Percentiles rank a stretch among this genome's conserved stretches.
phyloP scores from a whole-genome alignment of 2,113 vertebrate genomes.

The Lampris megalopsis region DNA sequence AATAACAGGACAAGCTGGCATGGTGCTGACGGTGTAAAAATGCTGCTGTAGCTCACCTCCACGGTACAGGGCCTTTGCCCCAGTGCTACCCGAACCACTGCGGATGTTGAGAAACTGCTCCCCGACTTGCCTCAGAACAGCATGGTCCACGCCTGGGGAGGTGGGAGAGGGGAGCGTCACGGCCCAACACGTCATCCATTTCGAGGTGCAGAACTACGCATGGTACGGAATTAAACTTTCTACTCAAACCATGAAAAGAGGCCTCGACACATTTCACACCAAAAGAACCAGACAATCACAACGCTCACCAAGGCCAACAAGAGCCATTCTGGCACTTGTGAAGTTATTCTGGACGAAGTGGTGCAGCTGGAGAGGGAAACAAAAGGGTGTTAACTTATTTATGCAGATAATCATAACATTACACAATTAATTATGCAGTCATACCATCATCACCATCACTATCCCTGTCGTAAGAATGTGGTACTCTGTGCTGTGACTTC shows the following conservation, averaged over 20 bases:
- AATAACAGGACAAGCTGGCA: not conserved
- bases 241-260: too few relatives aligned
- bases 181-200: too few relatives aligned
- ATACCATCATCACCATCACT: too few relatives aligned
- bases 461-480: too few relatives aligned
- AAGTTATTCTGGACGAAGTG: slow-evolving; percentile 83
- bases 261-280: too few relatives aligned
- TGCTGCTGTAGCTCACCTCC: slow-evolving; percentile 83
- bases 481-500: not conserved
- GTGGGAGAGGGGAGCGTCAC: not conserved
- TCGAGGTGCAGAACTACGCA: too few relatives aligned
- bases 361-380: slow-evolving; percentile 70
- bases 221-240: too few relatives aligned
- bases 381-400: not conserved
- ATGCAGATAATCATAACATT: too few relatives aligned
- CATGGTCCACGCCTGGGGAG: slow-evolving; percentile 88
- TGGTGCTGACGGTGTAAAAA: not conserved
- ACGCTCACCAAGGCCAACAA: slow-evolving; percentile 91
- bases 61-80: slow-evolving; percentile 86
- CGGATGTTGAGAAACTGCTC: slow-evolving; percentile 97
- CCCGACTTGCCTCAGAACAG: slow-evolving; percentile 90
- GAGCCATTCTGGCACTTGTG: slow-evolving; percentile 94
- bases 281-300: too few relatives aligned
- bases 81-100: slow-evolving; percentile 86
- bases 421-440: too few relatives aligned